phyloP scores from a whole-genome alignment of 1,140 invertebrate genomes.

The Drosophila pachea region DNA sequence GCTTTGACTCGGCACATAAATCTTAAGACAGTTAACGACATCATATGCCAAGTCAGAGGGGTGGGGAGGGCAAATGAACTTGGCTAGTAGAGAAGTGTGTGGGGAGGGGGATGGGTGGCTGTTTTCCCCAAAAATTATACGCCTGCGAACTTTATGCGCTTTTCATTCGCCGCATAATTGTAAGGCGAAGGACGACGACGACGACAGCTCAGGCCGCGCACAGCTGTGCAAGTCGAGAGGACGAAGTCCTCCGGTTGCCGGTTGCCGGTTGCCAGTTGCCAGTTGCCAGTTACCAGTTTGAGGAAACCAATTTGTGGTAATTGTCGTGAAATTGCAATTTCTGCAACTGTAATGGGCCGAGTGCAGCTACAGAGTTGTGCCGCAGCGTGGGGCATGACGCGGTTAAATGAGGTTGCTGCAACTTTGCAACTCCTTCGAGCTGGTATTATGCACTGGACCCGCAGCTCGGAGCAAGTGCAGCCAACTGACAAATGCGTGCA shows the following conservation, averaged over 20 bases:
- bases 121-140: slow-evolving; percentile 55
- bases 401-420: slow-evolving; percentile 29
- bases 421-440: not conserved
- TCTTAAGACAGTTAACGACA: slow-evolving; percentile 76
- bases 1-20: slow-evolving; percentile 72
- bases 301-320: slow-evolving; percentile 76
- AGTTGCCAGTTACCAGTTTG: slow-evolving; percentile 49
- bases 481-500: slow-evolving; percentile 24
- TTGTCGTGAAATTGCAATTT: slow-evolving; percentile 77
- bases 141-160: slow-evolving; percentile 53
- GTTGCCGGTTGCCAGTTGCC: too few species aligned
- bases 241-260: slow-evolving; percentile 36
- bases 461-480: too few species aligned
- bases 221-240: slow-evolving; percentile 32
- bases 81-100: not conserved
- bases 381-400: slow-evolving; percentile 12
- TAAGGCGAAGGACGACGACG: slow-evolving; percentile 31
- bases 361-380: not conserved
- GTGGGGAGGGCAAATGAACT: slow-evolving; percentile 18
- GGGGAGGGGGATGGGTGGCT: slow-evolving; percentile 23
- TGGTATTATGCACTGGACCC: slow-evolving; percentile 35
- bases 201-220: not conserved
- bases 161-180: slow-evolving; percentile 68
- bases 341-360: slow-evolving; percentile 68
- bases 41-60: slow-evolving; percentile 57